Evolutionary conservation across 2,113 vertebrate species (phyloP).

Genomic region (Muscicapa adusta): DNA sequence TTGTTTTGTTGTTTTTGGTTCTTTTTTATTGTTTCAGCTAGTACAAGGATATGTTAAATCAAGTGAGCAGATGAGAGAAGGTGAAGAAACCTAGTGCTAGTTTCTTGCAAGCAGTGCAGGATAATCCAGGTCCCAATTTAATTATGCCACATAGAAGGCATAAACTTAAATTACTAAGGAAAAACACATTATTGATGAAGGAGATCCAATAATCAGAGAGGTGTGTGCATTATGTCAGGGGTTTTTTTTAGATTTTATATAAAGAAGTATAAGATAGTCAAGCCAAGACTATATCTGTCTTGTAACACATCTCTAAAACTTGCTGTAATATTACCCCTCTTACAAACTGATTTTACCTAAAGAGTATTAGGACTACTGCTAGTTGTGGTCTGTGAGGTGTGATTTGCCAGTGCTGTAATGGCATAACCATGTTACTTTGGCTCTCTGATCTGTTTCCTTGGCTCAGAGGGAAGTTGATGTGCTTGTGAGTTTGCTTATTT

Average conservation of each 20-base stretch:
- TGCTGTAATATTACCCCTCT: background rate
- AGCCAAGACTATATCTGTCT: background rate
- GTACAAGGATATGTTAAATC: background rate
- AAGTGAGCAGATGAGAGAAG: background rate
- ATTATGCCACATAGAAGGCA: background rate
- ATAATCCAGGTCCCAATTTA: background rate
- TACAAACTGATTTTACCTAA: background rate
- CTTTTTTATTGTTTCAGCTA: background rate
- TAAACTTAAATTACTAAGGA: background rate
- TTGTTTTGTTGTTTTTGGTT: no score
- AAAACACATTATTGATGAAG: background rate
- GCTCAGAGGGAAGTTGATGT: background rate
- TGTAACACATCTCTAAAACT: background rate
- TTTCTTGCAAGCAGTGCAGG: background rate
- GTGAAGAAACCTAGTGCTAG: background rate
- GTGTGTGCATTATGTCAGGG: rapidly evolving
- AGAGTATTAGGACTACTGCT: background rate
- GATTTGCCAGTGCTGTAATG: background rate
- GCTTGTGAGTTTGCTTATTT: background rate
- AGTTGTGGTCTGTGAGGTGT: background rate
- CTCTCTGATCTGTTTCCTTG: background rate
- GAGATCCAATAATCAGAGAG: background rate
- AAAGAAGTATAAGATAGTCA: background rate
- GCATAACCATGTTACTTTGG: background rate
- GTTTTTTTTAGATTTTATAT: background rate